phyloP scores from a whole-genome alignment of 2,888 invertebrate genomes.

The Catocala fraxini region DNA sequence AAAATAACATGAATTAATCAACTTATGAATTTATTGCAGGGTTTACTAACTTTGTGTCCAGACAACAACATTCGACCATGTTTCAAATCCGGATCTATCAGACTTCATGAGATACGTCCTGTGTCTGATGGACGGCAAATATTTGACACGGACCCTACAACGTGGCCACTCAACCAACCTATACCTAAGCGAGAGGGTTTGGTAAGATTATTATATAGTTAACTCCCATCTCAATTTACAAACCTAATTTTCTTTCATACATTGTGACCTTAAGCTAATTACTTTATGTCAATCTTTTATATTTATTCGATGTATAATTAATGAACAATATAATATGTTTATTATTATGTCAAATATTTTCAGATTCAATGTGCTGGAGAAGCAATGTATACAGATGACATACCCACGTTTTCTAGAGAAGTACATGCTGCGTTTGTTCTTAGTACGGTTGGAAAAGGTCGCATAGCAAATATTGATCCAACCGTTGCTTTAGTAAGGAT shows the following conservation, averaged over 20 bases:
- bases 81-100: conserved; percentile 75
- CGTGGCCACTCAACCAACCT: conserved; percentile 90
- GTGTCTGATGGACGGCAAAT: conserved; percentile 88
- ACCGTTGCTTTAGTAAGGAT: conserved; percentile 87
- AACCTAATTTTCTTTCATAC: too few relatives aligned
- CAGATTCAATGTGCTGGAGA: conserved; percentile 89
- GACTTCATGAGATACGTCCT: conserved; percentile 76
- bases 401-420: conserved; percentile 87
- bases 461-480: conserved; percentile 87
- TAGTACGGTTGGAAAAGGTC: conserved; percentile 85
- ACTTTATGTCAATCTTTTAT: too few relatives aligned
- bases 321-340: neutral
- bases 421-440: conserved; percentile 90
- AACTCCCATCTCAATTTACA: too few relatives aligned
- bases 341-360: neutral
- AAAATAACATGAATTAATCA: neutral
- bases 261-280: too few relatives aligned
- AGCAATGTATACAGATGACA: conserved; percentile 89
- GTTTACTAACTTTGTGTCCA: conserved; percentile 82
- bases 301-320: too few relatives aligned
- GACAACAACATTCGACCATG: conserved; percentile 65
- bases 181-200: conserved; percentile 88
- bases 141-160: conserved; percentile 86
- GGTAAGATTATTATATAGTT: conserved; percentile 44
- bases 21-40: conserved; percentile 61